Evolutionary conservation across 2,797 vertebrate species (phyloP).

Genomic region (Triplophysa bombifrons): DNA sequence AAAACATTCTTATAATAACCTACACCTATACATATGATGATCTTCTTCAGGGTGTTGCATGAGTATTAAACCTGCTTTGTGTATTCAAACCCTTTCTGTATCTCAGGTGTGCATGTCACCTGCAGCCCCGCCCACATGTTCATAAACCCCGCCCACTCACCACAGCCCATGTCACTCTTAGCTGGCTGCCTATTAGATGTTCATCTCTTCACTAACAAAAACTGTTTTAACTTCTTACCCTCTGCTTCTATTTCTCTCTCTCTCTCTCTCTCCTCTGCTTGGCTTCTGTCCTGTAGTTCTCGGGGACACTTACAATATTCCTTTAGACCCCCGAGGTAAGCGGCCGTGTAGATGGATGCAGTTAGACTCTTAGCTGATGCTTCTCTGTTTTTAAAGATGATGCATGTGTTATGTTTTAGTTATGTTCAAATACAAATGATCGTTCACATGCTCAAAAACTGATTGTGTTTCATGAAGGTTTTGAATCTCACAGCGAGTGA

Average conservation of each 20-base stretch:
- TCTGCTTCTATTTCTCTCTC: conserved; percentile 66
- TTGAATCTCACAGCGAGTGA: background rate
- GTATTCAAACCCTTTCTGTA: background rate
- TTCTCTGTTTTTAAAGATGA: background rate
- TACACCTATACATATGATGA: too few species aligned
- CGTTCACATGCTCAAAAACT: background rate
- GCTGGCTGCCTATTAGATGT: conserved; percentile 61
- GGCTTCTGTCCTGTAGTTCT: conserved; percentile 90
- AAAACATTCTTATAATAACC: too few species aligned
- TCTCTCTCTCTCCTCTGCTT: conserved; percentile 75
- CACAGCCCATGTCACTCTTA: conserved; percentile 30
- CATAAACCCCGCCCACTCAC: background rate
- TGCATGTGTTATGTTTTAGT: background rate
- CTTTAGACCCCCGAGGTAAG: conserved; percentile 99
- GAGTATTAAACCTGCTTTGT: background rate
- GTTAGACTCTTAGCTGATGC: background rate
- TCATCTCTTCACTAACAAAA: too few species aligned
- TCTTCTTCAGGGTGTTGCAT: too few species aligned
- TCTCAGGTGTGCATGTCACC: background rate
- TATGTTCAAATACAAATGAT: background rate
- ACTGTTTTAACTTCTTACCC: background rate
- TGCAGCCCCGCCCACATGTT: conserved; percentile 2
- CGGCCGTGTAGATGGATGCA: conserved; percentile 61
- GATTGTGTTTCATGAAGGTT: too few species aligned
- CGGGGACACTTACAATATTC: conserved; percentile 99